Evolutionary conservation across 1,140 invertebrate species (phyloP).

Genomic region (Drosophila littoralis): DNA sequence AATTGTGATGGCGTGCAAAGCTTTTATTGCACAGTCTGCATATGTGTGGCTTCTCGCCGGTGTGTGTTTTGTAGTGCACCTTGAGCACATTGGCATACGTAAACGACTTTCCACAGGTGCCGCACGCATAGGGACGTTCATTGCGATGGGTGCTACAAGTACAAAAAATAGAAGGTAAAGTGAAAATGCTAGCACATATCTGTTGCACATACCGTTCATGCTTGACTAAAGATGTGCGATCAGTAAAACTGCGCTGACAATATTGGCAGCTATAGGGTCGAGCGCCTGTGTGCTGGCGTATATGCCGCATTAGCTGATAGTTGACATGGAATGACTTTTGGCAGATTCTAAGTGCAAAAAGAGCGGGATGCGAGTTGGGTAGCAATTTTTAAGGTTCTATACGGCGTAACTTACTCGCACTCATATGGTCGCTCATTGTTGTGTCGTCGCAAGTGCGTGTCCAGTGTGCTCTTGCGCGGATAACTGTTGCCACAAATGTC

Average conservation of each 20-base stretch:
- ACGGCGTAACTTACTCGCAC: conserved; percentile 69
- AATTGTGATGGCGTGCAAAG: conserved; percentile 77
- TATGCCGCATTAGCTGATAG: conserved; percentile 81
- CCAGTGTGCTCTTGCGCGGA: conserved; percentile 71
- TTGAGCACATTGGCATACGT: conserved; percentile 88
- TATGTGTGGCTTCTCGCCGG: conserved; percentile 75
- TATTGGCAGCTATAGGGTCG: conserved; percentile 89
- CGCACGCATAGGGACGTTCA: conserved; percentile 89
- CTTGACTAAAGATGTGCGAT: conserved; percentile 86
- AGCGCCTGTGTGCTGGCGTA: conserved; percentile 76
- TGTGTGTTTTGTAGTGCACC: conserved; percentile 85
- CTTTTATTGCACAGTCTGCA: conserved; percentile 73
- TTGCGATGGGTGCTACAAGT: conserved; percentile 88
- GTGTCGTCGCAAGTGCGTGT: conserved; percentile 79
- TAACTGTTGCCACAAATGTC: conserved; percentile 79
- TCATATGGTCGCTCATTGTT: conserved; percentile 73
- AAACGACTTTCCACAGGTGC: conserved; percentile 89
- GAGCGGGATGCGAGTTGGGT: no score
- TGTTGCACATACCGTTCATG: conserved; percentile 85
- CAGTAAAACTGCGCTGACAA: conserved; percentile 88
- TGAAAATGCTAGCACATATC: not conserved
- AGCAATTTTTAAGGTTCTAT: no score
- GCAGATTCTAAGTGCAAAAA: conserved; percentile 62
- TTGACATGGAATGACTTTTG: conserved; percentile 74
- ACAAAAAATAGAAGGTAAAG: not conserved